Conservation (phyloP, 1,140 invertebrate species). For the Diabrotica undecimpunctata region DNA sequence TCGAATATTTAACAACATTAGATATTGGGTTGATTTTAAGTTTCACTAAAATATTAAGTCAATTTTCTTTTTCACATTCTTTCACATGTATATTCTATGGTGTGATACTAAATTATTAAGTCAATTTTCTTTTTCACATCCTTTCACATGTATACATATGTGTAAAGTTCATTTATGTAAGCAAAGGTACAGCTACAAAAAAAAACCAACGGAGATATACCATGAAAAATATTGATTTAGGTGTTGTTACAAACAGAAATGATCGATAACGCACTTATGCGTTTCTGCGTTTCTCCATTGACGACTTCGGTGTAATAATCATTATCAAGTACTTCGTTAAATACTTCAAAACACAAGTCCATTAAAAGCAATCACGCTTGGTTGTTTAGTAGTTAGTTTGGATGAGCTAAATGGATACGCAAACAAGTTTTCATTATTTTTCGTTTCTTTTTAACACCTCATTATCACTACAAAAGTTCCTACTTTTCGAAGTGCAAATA, state of each 20-base stretch:
- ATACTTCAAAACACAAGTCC: background rate
- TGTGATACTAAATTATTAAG: no score
- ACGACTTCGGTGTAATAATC: background rate
- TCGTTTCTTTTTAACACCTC: background rate
- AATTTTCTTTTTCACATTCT: no score
- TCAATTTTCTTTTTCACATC: no score
- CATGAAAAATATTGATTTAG: background rate
- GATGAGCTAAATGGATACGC: background rate
- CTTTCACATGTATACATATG: no score
- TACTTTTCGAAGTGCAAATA: background rate
- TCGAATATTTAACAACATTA: no score
- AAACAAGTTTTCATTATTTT: constrained; percentile 1
- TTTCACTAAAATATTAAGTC: no score
- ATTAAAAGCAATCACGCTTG: background rate
- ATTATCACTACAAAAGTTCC: background rate
- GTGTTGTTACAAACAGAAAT: background rate
- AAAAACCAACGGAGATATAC: background rate
- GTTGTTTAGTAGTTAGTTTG: background rate
- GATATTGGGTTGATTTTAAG: no score
- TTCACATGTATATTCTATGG: no score
- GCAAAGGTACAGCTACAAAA: no score
- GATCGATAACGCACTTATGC: background rate
- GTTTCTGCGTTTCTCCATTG: background rate
- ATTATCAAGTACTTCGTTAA: background rate
- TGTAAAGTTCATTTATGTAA: no score